Conservation (phyloP, 1,140 invertebrate genomes). For the Drosophila suzukii region DNA sequence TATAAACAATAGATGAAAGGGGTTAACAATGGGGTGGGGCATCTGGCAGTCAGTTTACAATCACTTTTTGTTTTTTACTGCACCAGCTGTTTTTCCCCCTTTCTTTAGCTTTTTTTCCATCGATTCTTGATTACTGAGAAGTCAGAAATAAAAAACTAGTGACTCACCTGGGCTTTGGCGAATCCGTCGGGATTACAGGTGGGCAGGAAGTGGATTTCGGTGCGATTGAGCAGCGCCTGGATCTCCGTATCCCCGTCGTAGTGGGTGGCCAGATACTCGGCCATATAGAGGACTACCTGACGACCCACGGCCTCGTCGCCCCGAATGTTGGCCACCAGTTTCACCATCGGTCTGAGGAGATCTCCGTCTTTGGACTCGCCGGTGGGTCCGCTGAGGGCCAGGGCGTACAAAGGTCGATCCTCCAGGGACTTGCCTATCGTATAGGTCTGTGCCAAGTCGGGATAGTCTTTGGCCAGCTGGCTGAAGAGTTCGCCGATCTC, state of each 20-base stretch:
- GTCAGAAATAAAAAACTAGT: not conserved
- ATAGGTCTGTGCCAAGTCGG: constrained; percentile 89
- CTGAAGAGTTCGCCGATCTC: constrained; percentile 66
- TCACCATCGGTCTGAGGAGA: constrained; percentile 91
- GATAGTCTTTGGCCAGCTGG: constrained; percentile 64
- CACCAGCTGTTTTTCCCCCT: constrained; percentile 5
- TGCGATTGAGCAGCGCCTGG: constrained; percentile 90
- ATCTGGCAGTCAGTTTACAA: constrained; percentile 4
- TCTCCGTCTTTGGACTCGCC: constrained; percentile 45
- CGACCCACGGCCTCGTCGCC: constrained; percentile 97
- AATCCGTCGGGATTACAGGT: constrained; percentile 97
- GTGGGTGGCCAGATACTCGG: constrained; percentile 91
- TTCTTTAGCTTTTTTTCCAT: not conserved
- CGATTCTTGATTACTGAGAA: not conserved
- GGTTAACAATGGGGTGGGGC: not conserved
- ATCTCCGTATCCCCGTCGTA: constrained; percentile 89
- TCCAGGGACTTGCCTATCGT: constrained; percentile 92
- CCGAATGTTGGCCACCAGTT: constrained; percentile 99
- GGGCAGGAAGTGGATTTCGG: constrained; percentile 96
- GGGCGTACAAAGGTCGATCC: constrained; percentile 89
- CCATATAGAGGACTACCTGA: constrained; percentile 93
- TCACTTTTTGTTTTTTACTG: constrained; percentile 9
- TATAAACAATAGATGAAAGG: not conserved
- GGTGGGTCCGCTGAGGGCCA: constrained; percentile 83
- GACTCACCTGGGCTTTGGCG: constrained; percentile 89